Base-by-base conservation (phyloP, 2,113 vertebrate species). In the Spizaetus ornatus region DNA sequence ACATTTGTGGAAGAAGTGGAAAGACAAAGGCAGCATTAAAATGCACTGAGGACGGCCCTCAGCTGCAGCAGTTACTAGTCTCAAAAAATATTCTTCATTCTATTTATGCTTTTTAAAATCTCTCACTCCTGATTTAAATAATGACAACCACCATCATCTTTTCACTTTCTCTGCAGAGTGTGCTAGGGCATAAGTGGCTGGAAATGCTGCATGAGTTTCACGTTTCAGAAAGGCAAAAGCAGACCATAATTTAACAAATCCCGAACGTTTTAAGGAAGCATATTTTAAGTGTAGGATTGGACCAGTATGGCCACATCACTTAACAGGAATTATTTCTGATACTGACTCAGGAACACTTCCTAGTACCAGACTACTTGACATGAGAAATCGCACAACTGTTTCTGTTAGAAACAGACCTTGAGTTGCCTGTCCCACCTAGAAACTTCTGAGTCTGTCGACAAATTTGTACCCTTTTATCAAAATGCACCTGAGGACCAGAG, bases 341-440 rank as follows among this genome's bases (percentile, higher is more conserved):
- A 42, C 23, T 34, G 63, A 11, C 47, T 62, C 38, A 13, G 76
- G 66, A 92, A 34, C 10, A 16, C 21, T 45, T 45, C 61, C 17
- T 34, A 58, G 61, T 7, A 50, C 22, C 91, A 47, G 89, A 25
- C 27, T 32, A 8, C 50, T 50, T 18, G 43, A 40, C 1, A 4
- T 72, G 86, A 80, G 95, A 89, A 95, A 88, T 7, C 3, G 0
- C 81, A 82, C 45, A 29, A 3, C 52, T 93, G 89, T 40, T 82
- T 53, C 91, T 79, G 18, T 2, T 34, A n/a, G 2, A 79, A 55
- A 85, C 56, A 95, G 92, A 86, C 95, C 91, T 95, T 94, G 94
- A 87, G 95, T 43, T 0, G 10, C 93, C 11, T 50, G 77, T 67
- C 77, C 69, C 93, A 89, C 65, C 86, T 22, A 34, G 67, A 31